Evolutionary conservation across 2,113 vertebrate genomes (phyloP).

Genomic region (Nymphicus hollandicus): DNA sequence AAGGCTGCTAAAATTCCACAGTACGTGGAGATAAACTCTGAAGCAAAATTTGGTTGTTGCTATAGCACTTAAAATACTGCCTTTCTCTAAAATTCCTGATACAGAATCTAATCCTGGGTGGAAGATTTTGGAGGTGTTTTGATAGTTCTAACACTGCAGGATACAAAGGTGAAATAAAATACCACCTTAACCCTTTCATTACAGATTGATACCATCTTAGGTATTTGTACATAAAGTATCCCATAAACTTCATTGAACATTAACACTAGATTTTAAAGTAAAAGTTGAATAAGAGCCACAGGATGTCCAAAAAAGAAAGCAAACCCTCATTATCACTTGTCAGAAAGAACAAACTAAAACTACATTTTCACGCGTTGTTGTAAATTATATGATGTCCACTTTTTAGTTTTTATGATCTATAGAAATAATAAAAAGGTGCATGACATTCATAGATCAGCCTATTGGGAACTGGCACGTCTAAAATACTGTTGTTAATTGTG

Average conservation of each 20-base stretch:
- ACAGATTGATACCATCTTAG: background rate
- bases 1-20: background rate
- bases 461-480: background rate
- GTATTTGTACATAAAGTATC: background rate
- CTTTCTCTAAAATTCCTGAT: background rate
- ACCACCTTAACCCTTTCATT: background rate
- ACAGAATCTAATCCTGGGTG: background rate
- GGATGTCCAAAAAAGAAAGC: background rate
- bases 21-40: background rate
- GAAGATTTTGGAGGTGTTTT: background rate
- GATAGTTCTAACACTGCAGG: background rate
- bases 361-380: accelerated
- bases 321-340: background rate
- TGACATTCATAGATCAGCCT: background rate
- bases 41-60: background rate
- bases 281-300: background rate
- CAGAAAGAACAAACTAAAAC: background rate
- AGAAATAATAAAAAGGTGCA: background rate
- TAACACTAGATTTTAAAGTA: background rate
- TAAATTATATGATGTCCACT: background rate
- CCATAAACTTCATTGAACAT: background rate
- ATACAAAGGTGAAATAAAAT: background rate
- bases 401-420: background rate
- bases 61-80: background rate
- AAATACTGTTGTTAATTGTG: background rate